phyloP scores from a whole-genome alignment of 2,797 vertebrate genomes.

The Gila robusta region DNA sequence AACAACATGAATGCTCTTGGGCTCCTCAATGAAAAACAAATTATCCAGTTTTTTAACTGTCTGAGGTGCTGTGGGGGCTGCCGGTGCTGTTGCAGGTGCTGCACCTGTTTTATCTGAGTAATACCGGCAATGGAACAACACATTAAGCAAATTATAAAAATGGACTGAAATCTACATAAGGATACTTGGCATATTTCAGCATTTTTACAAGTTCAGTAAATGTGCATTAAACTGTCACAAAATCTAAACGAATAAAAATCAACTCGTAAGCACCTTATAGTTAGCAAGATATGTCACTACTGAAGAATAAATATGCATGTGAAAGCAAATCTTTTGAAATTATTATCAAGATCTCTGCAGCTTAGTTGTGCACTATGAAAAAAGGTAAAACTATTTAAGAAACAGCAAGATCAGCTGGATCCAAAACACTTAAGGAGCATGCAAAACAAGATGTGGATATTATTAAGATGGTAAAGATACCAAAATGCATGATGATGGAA shows the following conservation, averaged over 20 bases:
- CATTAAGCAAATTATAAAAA: neutral
- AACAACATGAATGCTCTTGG: slow-evolving; percentile 81
- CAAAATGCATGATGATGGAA: neutral
- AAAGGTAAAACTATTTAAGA: neutral
- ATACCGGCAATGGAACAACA: neutral
- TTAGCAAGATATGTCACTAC: neutral
- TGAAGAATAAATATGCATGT: neutral
- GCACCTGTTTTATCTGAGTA: slow-evolving; percentile 80
- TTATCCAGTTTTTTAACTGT: slow-evolving; percentile 77
- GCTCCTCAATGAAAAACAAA: slow-evolving; percentile 94
- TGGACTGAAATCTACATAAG: neutral
- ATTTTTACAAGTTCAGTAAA: neutral
- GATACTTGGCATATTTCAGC: neutral
- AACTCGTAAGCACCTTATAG: neutral
- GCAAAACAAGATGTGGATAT: neutral
- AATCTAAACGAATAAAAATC: neutral
- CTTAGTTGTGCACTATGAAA: neutral
- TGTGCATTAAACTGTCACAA: neutral
- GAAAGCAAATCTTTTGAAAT: neutral
- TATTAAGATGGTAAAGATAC: neutral
- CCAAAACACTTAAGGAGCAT: neutral
- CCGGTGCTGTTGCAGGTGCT: slow-evolving; percentile 74
- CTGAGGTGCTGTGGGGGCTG: slow-evolving; percentile 76
- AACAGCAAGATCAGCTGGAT: neutral
- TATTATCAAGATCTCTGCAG: slow-evolving; percentile 8